Evolutionary conservation across 64 coral and sea anemone species (phyloP).

Genomic region (Stichodactyla helianthus): DNA sequence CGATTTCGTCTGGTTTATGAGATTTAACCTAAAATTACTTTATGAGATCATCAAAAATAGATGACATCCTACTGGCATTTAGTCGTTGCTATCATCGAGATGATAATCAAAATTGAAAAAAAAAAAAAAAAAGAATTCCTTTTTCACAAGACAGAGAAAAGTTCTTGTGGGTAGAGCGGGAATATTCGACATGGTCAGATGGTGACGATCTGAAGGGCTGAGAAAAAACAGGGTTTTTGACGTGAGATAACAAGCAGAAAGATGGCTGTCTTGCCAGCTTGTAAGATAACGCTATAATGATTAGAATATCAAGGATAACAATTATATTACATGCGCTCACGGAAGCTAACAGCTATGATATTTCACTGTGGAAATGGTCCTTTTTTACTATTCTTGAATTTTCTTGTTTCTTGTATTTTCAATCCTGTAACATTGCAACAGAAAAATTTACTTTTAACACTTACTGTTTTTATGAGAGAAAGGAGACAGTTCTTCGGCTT

Average conservation of each 20-base stretch:
- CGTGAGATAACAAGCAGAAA: background rate
- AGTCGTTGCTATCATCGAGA: background rate
- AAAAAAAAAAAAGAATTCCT: background rate
- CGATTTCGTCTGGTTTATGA: conserved; percentile 1
- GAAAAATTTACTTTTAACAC: background rate
- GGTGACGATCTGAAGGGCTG: background rate
- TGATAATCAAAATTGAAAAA: background rate
- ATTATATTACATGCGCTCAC: background rate
- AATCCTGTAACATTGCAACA: background rate
- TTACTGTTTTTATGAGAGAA: background rate
- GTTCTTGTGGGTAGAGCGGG: background rate
- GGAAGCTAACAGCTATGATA: background rate
- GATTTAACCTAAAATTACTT: conserved; percentile 9
- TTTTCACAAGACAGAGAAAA: background rate
- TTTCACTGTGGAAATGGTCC: background rate
- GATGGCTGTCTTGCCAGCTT: background rate
- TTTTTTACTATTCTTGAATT: background rate
- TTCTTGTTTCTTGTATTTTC: background rate
- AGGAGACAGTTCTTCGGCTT: background rate
- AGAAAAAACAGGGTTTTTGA: background rate
- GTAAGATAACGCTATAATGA: background rate
- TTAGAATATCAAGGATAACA: conserved; percentile 1
- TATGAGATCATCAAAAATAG: conserved; percentile 14
- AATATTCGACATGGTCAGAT: background rate
- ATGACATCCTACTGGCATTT: conserved; percentile 7